Percentiles rank a stretch among this genome's conserved stretches.
phyloP scores from a whole-genome alignment of 2,113 vertebrate genomes.

The Capra hircus region DNA sequence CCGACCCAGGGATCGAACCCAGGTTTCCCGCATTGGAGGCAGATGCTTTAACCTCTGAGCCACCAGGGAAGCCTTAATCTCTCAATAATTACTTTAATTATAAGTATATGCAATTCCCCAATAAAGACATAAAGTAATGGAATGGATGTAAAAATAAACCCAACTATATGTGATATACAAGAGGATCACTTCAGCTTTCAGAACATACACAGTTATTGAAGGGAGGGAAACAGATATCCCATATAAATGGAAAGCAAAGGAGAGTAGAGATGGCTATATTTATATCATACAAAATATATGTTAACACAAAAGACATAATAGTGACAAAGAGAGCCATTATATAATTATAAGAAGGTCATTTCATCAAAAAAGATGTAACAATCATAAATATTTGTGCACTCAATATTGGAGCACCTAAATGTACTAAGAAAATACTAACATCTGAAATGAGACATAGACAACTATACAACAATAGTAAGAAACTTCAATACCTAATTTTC shows the following conservation, averaged over 20 bases:
- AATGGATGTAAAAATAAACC: background rate
- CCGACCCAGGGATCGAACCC: too few relatives aligned
- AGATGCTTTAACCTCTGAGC: too few relatives aligned
- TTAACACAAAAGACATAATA: background rate
- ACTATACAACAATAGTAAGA: background rate
- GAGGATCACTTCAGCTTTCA: background rate
- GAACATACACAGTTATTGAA: background rate
- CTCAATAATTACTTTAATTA: background rate
- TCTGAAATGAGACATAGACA: background rate
- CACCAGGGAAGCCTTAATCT: background rate
- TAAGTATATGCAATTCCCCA: background rate
- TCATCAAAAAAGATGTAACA: background rate
- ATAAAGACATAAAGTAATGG: background rate
- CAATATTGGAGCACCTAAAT: background rate
- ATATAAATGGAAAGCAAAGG: background rate
- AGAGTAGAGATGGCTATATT: background rate
- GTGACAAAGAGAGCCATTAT: background rate
- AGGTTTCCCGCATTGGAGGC: too few relatives aligned
- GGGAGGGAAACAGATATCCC: background rate
- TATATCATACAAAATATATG: background rate
- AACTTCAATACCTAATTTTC: background rate
- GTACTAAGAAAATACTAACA: background rate
- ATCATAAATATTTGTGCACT: background rate
- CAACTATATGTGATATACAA: background rate
- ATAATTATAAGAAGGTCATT: background rate